Conservation (phyloP, 2,113 vertebrate genomes). For the Ptyas mucosa region DNA sequence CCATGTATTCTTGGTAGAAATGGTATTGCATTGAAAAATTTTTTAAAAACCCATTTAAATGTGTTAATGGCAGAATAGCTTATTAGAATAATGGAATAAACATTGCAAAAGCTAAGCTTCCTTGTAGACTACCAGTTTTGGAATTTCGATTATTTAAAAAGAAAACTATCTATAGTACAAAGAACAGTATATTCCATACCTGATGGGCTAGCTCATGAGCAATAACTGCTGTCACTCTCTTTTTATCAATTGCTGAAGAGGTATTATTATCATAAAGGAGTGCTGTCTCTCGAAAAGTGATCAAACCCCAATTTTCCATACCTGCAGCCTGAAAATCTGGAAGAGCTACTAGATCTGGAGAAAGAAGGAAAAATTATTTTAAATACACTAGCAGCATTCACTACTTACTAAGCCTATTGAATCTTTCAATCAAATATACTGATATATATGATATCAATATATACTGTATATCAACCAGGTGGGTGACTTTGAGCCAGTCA, state of each 20-base stretch:
- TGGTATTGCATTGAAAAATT: not conserved
- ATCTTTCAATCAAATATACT: not conserved
- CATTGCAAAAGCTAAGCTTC: not conserved
- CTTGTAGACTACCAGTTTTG: not conserved
- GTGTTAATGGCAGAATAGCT: not conserved
- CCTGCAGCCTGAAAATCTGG: conserved; percentile 91
- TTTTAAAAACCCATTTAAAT: too few species aligned
- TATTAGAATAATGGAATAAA: not conserved
- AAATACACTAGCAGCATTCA: not conserved
- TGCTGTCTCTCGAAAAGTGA: conserved; percentile 86
- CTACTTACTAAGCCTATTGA: not conserved
- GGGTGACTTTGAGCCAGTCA: not conserved
- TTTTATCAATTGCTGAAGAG: conserved; percentile 83
- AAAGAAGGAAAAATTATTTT: not conserved
- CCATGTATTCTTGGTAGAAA: not conserved
- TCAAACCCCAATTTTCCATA: conserved; percentile 97
- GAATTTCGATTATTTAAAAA: not conserved
- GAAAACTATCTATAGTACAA: not conserved
- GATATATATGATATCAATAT: not conserved
- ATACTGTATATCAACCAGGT: not conserved
- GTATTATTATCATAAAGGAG: conserved; percentile 76
- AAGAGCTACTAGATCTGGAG: conserved; percentile 89
- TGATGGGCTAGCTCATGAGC: conserved; percentile 95
- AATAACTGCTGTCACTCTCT: conserved; percentile 83
- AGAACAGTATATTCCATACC: conserved; percentile 67